phyloP scores from a whole-genome alignment of 2,797 vertebrate species.

The Spondyliosoma cantharus region DNA sequence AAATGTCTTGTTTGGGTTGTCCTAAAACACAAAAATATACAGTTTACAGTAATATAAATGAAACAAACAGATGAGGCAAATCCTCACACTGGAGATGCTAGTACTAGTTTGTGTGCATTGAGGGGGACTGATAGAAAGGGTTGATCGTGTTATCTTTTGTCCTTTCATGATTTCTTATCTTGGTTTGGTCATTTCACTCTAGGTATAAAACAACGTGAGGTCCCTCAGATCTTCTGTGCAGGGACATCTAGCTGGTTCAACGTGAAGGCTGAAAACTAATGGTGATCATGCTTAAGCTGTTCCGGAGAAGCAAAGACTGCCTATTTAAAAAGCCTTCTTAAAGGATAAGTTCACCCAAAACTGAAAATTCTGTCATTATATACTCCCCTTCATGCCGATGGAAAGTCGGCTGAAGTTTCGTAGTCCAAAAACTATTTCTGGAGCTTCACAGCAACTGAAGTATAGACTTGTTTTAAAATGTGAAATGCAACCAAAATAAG shows the following conservation, averaged over 20 bases:
- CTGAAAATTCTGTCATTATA: no score
- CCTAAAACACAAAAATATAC: background rate
- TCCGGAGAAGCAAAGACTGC: background rate
- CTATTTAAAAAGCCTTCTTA: background rate
- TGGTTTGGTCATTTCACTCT: background rate
- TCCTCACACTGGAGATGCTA: background rate
- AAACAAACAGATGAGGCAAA: constrained; percentile 5
- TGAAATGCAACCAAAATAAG: no score
- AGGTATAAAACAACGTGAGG: background rate
- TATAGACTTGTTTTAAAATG: no score
- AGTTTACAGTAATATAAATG: background rate
- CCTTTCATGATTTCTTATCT: background rate
- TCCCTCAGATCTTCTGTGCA: background rate
- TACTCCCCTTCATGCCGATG: no score
- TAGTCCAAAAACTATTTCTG: no score
- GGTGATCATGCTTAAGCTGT: no score
- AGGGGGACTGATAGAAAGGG: background rate
- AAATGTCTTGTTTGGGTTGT: background rate
- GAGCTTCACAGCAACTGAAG: no score
- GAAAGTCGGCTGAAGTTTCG: no score
- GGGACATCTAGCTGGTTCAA: background rate
- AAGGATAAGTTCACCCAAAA: no score
- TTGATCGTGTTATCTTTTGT: background rate
- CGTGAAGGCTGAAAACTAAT: background rate
- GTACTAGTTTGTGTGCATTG: background rate